These are phyloP conservation scores for Scomber colias DNA, from an alignment of 2,113 vertebrate species.

Conservation along the genomic window DNA sequence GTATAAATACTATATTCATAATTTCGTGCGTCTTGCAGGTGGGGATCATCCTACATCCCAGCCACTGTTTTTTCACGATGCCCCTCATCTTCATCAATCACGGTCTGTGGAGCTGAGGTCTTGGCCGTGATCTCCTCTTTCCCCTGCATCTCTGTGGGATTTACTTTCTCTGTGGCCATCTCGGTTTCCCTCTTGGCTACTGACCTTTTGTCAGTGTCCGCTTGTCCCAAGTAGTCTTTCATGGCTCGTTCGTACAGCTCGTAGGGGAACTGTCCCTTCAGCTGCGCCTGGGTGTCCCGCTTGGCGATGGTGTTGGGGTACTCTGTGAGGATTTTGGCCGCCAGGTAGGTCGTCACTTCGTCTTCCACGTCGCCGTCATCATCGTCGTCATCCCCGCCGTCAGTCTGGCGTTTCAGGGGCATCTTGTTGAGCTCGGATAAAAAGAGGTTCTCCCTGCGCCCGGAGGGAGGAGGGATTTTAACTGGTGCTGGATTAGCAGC, in stretches of 20 bases:
- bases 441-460: constrained; percentile 86
- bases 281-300: constrained; percentile 79
- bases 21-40: constrained; percentile 52
- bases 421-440: constrained; percentile 87
- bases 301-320: constrained; percentile 90
- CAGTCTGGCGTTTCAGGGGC: constrained; percentile 85
- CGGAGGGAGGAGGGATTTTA: constrained; percentile 74
- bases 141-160: constrained; percentile 61
- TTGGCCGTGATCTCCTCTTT: constrained; percentile 84
- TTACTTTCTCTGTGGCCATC: constrained; percentile 27
- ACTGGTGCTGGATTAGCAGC: constrained; percentile 52
- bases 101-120: constrained; percentile 90
- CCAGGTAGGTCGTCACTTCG: constrained; percentile 92
- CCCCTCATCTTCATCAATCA: constrained; percentile 84
- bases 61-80: constrained; percentile 88
- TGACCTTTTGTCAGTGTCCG: constrained; percentile 80
- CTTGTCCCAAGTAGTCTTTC: constrained; percentile 88
- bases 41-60: constrained; percentile 85
- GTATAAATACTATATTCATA: constrained; percentile 80
- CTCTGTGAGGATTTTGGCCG: constrained; percentile 91
- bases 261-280: constrained; percentile 87
- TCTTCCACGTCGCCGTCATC: constrained; percentile 90
- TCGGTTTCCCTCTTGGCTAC: constrained; percentile 85
- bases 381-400: constrained; percentile 82
- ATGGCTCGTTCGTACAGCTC: constrained; percentile 89